phyloP scores from a whole-genome alignment of 2,888 invertebrate species.

The Cheilosia vernalis region DNA sequence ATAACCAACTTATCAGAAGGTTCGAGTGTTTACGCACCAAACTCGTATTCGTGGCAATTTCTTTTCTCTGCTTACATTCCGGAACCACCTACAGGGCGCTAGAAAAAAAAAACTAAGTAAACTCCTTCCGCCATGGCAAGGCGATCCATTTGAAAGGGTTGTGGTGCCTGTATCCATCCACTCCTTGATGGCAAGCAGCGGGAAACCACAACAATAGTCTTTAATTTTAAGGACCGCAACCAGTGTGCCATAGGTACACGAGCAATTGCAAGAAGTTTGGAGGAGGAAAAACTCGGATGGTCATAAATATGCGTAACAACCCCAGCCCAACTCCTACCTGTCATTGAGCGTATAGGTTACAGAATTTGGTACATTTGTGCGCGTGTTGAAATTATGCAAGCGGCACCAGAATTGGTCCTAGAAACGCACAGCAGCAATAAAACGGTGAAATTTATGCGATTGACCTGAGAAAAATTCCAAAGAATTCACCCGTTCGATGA shows the following conservation, averaged over 20 bases:
- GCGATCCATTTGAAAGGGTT: slow-evolving; percentile 38
- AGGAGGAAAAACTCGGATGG: slow-evolving; percentile 47
- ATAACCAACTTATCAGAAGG: slow-evolving; percentile 59
- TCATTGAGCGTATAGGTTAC: slow-evolving; percentile 61
- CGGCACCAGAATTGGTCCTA: slow-evolving; percentile 76
- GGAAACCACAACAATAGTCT: slow-evolving; percentile 71
- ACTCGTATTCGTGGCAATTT: slow-evolving; percentile 63
- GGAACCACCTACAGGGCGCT: slow-evolving; percentile 56
- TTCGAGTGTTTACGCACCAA: slow-evolving; percentile 67
- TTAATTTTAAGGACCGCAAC: slow-evolving; percentile 69
- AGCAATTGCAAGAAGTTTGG: slow-evolving; percentile 43
- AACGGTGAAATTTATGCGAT: slow-evolving; percentile 73
- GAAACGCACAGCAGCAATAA: slow-evolving; percentile 77
- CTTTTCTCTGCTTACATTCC: slow-evolving; percentile 27
- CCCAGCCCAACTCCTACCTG: slow-evolving; percentile 35
- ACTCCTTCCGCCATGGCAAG: slow-evolving; percentile 18
- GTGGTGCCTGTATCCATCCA: slow-evolving; percentile 60
- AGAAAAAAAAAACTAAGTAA: slow-evolving; percentile 36
- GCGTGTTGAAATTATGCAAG: slow-evolving; percentile 72
- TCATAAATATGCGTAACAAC: slow-evolving; percentile 71
- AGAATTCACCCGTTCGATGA: slow-evolving; percentile 63
- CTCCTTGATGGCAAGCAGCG: slow-evolving; percentile 64
- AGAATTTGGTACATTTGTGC: slow-evolving; percentile 70
- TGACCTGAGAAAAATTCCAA: slow-evolving; percentile 67
- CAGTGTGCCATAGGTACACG: slow-evolving; percentile 41